phyloP scores from a whole-genome alignment of 2,888 invertebrate genomes.

The Agapostemon virescens region DNA sequence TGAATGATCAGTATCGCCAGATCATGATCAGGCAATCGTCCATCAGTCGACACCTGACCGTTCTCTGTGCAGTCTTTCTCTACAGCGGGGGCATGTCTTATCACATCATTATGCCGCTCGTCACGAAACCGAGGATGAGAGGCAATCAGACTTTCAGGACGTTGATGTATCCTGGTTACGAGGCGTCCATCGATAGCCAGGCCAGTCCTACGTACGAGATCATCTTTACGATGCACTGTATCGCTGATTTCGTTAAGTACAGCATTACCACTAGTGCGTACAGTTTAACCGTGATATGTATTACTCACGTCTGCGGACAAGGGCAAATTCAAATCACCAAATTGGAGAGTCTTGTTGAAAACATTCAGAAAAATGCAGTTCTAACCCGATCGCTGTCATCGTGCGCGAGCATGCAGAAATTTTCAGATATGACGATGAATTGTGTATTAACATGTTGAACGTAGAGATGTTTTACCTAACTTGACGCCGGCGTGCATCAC shows the following conservation, averaged over 20 bases:
- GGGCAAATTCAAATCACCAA: slow-evolving; percentile 53
- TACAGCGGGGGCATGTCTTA: slow-evolving; percentile 58
- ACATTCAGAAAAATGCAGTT: neutral
- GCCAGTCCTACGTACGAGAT: slow-evolving; percentile 65
- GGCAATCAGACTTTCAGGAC: slow-evolving; percentile 57
- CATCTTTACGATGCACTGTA: slow-evolving; percentile 51
- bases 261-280: slow-evolving; percentile 55
- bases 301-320: slow-evolving; percentile 66
- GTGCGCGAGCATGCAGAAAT: slow-evolving; percentile 56
- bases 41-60: slow-evolving; percentile 60
- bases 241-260: slow-evolving; percentile 50
- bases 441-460: too few relatives aligned
- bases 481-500: too few relatives aligned
- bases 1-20: slow-evolving; percentile 27
- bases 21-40: slow-evolving; percentile 64
- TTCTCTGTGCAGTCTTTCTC: slow-evolving; percentile 50
- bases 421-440: slow-evolving; percentile 47
- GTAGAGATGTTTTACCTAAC: too few relatives aligned
- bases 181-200: slow-evolving; percentile 56
- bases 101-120: slow-evolving; percentile 46
- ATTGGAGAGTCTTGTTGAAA: slow-evolving; percentile 12
- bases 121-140: slow-evolving; percentile 12
- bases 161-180: slow-evolving; percentile 62
- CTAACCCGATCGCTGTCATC: slow-evolving; percentile 40
- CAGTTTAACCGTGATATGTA: slow-evolving; percentile 61